These are phyloP conservation scores for Archips xylosteana DNA, from an alignment of 2,888 invertebrate genomes.

Conservation along the genomic window DNA sequence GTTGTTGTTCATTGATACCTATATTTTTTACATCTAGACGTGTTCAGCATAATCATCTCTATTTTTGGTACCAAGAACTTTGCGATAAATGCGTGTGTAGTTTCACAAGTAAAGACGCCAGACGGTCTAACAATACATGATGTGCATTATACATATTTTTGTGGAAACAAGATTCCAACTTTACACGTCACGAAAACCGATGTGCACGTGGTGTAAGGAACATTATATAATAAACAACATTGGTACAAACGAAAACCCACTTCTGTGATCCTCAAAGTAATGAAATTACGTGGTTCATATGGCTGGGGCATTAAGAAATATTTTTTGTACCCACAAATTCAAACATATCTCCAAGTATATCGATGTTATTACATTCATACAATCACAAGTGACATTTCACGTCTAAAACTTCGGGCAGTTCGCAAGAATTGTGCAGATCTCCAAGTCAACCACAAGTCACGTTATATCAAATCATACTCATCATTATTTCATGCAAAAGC, in stretches of 20 bases:
- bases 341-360: conserved; percentile 11
- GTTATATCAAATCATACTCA: conserved; percentile 24
- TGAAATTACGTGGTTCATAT: conserved; percentile 1
- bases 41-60: conserved; percentile 82
- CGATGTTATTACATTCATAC: conserved; percentile 12
- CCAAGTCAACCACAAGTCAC: conserved; percentile 1
- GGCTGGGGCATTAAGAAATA: not conserved
- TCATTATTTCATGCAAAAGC: conserved; percentile 45
- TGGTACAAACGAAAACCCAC: conserved; percentile 34
- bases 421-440: not conserved
- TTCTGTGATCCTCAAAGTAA: conserved; percentile 45
- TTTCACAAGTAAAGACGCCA: conserved; percentile 55
- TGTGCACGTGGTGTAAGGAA: conserved; percentile 36
- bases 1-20: conserved; percentile 85
- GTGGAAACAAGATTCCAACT: not conserved
- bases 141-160: not conserved
- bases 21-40: conserved; percentile 84
- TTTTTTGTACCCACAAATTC: conserved; percentile 2
- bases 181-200: conserved; percentile 19
- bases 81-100: conserved; percentile 58
- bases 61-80: conserved; percentile 80
- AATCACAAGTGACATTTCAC: not conserved
- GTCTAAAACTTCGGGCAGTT: not conserved
- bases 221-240: conserved; percentile 38
- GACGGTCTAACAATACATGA: conserved; percentile 19